These are phyloP conservation scores for Candoia aspera DNA, from an alignment of 2,113 vertebrate species.

Conservation along the genomic window DNA sequence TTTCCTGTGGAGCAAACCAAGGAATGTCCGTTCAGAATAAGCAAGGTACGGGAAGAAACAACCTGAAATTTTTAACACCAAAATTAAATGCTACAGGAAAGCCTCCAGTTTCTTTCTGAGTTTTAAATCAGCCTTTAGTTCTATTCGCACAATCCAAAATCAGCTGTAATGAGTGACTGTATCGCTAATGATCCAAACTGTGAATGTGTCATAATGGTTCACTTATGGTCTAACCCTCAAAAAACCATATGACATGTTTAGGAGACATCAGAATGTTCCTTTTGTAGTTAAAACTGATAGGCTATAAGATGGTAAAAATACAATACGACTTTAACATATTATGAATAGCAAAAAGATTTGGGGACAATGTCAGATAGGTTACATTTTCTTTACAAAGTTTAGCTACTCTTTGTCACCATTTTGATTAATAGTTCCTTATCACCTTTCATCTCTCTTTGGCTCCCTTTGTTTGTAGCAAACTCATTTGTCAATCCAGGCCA, in stretches of 20 bases:
- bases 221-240: background rate
- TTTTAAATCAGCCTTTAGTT: background rate
- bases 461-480: background rate
- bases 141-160: background rate
- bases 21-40: conserved; percentile 79
- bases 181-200: background rate
- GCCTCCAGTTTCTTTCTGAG: background rate
- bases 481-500: background rate
- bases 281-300: background rate
- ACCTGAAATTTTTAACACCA: background rate
- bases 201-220: background rate
- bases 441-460: background rate
- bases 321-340: background rate
- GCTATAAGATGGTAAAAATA: background rate
- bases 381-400: background rate
- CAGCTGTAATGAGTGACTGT: background rate
- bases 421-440: background rate
- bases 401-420: background rate
- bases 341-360: background rate
- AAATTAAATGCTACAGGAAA: background rate
- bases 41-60: conserved; percentile 70
- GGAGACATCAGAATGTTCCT: background rate
- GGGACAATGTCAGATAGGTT: background rate
- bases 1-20: conserved; percentile 78
- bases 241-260: background rate